Evolutionary conservation across 2,797 vertebrate genomes (phyloP).

Genomic region (Sarcoramphus papa): DNA sequence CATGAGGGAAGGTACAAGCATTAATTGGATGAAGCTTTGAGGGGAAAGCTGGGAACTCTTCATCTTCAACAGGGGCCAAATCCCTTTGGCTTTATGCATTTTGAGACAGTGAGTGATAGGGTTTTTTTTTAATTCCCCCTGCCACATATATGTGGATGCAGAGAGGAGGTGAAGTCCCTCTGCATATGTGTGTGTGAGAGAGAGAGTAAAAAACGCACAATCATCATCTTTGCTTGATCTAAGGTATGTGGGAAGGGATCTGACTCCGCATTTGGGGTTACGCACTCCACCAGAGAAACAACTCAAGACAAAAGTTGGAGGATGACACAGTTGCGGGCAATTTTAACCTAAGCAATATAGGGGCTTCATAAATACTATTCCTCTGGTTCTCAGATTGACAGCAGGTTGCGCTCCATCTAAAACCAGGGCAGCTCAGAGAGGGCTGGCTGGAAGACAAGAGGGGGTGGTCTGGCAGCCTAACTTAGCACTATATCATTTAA

Average conservation of each 20-base stretch:
- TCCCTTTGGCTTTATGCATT: not conserved
- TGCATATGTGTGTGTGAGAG: not conserved
- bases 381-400: not conserved
- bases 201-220: not conserved
- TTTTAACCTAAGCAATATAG: not conserved
- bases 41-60: not conserved
- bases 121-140: not conserved
- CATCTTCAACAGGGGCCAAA: not conserved
- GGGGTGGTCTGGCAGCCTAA: not conserved
- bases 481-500: slow-evolving; percentile 31
- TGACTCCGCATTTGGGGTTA: slow-evolving; percentile 1
- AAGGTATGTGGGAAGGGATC: not conserved
- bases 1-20: not conserved
- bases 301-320: not conserved
- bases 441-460: slow-evolving; percentile 1
- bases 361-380: not conserved
- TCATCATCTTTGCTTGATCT: not conserved
- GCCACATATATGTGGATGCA: not conserved
- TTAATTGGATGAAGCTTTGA: not conserved
- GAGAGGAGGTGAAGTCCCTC: not conserved
- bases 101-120: not conserved
- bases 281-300: not conserved
- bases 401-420: not conserved
- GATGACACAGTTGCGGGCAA: not conserved
- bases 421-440: not conserved